Percentiles rank a stretch among this genome's conserved stretches.
These are phyloP conservation scores for Drosophila leonis DNA, from an alignment of 2,888 invertebrate genomes.

Conservation along the genomic window DNA sequence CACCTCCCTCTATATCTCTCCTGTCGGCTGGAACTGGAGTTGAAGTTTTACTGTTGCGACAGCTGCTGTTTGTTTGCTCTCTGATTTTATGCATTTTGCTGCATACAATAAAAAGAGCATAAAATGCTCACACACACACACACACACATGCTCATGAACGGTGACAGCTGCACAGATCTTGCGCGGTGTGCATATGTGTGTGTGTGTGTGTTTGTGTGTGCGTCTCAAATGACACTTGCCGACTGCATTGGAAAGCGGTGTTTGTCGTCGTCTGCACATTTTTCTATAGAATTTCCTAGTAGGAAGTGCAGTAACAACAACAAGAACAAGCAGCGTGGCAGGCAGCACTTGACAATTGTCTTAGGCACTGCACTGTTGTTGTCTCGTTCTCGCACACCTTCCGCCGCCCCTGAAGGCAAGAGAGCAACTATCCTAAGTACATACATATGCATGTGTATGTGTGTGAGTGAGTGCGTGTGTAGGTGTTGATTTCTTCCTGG, in stretches of 20 bases:
- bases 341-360: constrained; percentile 69
- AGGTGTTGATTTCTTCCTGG: constrained; percentile 46
- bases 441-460: neutral
- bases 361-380: constrained; percentile 41
- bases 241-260: constrained; percentile 36
- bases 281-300: constrained; percentile 73
- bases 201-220: constrained; percentile 46
- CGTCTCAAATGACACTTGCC: constrained; percentile 79
- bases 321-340: constrained; percentile 21
- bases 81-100: constrained; percentile 66
- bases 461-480: constrained; percentile 13
- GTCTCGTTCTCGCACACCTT: constrained; percentile 63
- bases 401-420: constrained; percentile 34
- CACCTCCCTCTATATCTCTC: neutral
- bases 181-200: neutral
- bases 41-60: constrained; percentile 51
- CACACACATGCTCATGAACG: constrained; percentile 22
- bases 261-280: constrained; percentile 52
- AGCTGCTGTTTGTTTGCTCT: constrained; percentile 43
- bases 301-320: constrained; percentile 69
- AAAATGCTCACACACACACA: constrained; percentile 54
- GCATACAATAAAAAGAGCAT: constrained; percentile 68
- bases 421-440: constrained; percentile 16
- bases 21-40: constrained; percentile 23
- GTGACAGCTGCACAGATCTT: constrained; percentile 55